Conservation (phyloP, 1,140 invertebrate genomes). For the Scaptomyza hsui region DNA sequence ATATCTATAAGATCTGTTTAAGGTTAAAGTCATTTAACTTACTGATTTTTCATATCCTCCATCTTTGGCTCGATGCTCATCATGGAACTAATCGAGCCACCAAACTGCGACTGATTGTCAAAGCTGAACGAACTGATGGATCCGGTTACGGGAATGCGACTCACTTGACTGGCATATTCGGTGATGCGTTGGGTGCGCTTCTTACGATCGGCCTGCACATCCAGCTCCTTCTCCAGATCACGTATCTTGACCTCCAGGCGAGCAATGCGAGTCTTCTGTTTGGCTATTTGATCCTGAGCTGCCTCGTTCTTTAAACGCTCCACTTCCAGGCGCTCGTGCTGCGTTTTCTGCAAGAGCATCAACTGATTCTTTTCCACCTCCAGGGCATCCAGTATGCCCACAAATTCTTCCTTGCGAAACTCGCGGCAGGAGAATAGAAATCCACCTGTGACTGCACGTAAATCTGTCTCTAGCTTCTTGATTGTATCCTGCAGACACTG, state of each 20-base stretch:
- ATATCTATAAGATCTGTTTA: neutral
- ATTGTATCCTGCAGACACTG: constrained; percentile 45
- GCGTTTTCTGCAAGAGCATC: constrained; percentile 84
- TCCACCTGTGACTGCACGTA: constrained; percentile 71
- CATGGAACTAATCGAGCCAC: constrained; percentile 25
- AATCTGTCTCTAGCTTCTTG: constrained; percentile 69
- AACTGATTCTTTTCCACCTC: constrained; percentile 86
- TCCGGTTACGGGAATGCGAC: constrained; percentile 55
- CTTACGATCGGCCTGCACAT: constrained; percentile 69
- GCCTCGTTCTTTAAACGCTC: constrained; percentile 82
- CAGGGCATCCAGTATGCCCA: constrained; percentile 83
- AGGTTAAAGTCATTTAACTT: constrained; percentile 4
- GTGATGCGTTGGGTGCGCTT: constrained; percentile 75
- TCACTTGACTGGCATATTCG: constrained; percentile 67
- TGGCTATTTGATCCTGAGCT: constrained; percentile 50
- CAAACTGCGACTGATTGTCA: constrained; percentile 62
- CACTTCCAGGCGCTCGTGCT: constrained; percentile 85
- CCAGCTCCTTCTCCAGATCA: constrained; percentile 76
- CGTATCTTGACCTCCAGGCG: constrained; percentile 71
- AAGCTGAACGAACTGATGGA: constrained; percentile 74
- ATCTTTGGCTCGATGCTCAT: constrained; percentile 22
- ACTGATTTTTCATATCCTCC: constrained; percentile 72
- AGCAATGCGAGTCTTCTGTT: constrained; percentile 68
- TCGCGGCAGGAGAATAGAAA: constrained; percentile 80
- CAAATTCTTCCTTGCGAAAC: constrained; percentile 80